Base-by-base conservation (phyloP, 2,797 vertebrate species). In the Periophthalmus magnuspinnatus region DNA sequence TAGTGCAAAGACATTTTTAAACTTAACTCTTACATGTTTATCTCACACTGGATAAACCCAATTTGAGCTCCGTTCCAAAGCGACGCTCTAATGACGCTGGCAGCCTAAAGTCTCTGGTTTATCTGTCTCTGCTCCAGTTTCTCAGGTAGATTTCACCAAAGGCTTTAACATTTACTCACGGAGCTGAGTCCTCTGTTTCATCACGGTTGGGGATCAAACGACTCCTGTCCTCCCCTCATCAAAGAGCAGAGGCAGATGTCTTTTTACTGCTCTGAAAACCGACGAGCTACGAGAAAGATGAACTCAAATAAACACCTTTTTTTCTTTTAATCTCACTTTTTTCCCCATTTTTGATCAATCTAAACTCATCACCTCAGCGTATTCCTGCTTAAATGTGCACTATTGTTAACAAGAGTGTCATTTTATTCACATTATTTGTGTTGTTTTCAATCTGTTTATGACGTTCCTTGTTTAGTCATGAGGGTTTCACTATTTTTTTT, bases 201-300 rank as follows among this genome's bases (percentile, higher is more conserved):
- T 67, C 50, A 38, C 34, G 4, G 16, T 57, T 41, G 33, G 21
- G 21, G 52, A 66, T 67, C 52, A 56, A 55, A 57, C 5, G 8
- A 21, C n/a, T 67, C 65, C 33, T 54, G 33, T 36, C 14, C 45
- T 55, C 65, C 33, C 41, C 52, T 56, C 36, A 38, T 67, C 52
- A 67, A 56, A 66, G 48, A 17, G 21, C 21, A 22, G 5, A 38
- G 48, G 64, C 38, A 47, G 16, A 50, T 65, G 62, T 32, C 22
- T n/a, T 28, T 24, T 45, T 47, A 45, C 34, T 36, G 58, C 32
- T 57, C 11, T 28, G 22, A 16, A 57, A 57, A n/a, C 48, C 48
- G 52, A 57, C 14, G 5, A 57, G 55, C 24, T 6, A 5, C 24
- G 13, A 11, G 55, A 28, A 11, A 17, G n/a, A n/a, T 52, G 7